Evolutionary conservation across 2,113 vertebrate genomes (phyloP), one percentile per base, ranked within the genome.

Genomic region (Pollimyrus isidori): DNA sequence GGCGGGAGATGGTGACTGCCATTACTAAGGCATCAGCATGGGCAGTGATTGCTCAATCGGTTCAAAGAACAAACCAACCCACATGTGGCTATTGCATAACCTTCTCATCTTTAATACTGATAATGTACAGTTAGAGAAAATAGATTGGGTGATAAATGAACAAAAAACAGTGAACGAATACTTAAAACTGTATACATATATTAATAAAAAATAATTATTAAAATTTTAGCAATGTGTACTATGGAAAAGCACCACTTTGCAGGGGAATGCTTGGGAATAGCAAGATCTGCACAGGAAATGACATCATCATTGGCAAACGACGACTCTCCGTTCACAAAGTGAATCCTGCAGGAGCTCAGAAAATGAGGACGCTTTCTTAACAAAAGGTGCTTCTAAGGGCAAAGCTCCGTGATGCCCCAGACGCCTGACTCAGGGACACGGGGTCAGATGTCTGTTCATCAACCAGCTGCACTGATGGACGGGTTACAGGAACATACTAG

Each of bases 91-190:
- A 87, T 92, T 93, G 92, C 92, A 94, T 94, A 93, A 91, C 91
- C 76, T 91, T 93, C 86, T 94, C 91, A 94, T 92, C 93, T 96
- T 96, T 96, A 96, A 95, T 96, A 91, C 93, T 92, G 94, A 94
- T 92, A 93, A 95, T 95, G 92, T 95, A 95, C 95, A 95, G 93
- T 95, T 94, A 95, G 91, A 92, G 50, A 87, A 93, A 73, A 90
- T 85, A 94, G 90, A 92, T 92, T 69, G 93, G 90, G 89, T 89
- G 86, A 93, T 92, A 91, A 92, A 89, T 89, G 91, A 90, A 92
- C 92, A 82, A 39, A 82, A 93, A 91, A 39, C 46, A 87, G 85
- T 93, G n/a, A 89, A 11, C 30, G 56, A 82, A 88, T 58, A 90
- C 89, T 93, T 88, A 93, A 95, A 94, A 93, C 87, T 89, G 90